These are phyloP conservation scores for Pterostichus madidus DNA, from an alignment of 2,888 invertebrate species.

Conservation along the genomic window DNA sequence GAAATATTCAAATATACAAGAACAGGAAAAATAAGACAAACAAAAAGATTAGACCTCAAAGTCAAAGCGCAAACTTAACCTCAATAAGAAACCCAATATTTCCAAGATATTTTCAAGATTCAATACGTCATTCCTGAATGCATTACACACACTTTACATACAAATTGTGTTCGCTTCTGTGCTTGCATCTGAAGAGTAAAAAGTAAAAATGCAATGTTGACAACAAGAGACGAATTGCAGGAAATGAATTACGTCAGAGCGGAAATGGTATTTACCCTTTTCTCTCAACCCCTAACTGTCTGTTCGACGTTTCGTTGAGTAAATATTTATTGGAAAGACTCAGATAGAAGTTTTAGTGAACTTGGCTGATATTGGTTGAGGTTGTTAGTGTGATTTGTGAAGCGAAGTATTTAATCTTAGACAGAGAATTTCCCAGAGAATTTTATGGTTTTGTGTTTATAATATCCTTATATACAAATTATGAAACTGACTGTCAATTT, in stretches of 20 bases:
- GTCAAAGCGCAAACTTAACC: neutral
- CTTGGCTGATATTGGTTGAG: neutral
- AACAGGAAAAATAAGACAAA: neutral
- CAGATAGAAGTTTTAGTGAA: neutral
- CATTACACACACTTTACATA: neutral
- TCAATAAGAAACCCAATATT: slow-evolving; percentile 1
- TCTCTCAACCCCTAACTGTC: neutral
- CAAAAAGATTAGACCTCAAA: neutral
- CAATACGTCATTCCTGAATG: neutral
- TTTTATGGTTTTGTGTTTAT: too few relatives aligned
- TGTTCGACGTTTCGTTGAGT: slow-evolving; percentile 4
- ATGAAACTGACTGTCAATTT: too few relatives aligned
- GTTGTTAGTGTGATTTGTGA: too few relatives aligned
- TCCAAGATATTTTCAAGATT: neutral
- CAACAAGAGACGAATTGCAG: slow-evolving; percentile 37
- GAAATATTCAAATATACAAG: neutral
- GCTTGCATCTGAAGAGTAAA: too few relatives aligned
- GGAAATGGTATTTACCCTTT: slow-evolving; percentile 31
- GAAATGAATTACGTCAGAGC: slow-evolving; percentile 54
- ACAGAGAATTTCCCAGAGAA: too few relatives aligned
- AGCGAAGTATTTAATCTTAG: too few relatives aligned
- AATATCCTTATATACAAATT: too few relatives aligned
- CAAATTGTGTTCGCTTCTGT: neutral
- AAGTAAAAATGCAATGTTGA: neutral
- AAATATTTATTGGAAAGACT: neutral